Base-by-base conservation (phyloP, 2,797 vertebrate genomes). In the Carapus acus region DNA sequence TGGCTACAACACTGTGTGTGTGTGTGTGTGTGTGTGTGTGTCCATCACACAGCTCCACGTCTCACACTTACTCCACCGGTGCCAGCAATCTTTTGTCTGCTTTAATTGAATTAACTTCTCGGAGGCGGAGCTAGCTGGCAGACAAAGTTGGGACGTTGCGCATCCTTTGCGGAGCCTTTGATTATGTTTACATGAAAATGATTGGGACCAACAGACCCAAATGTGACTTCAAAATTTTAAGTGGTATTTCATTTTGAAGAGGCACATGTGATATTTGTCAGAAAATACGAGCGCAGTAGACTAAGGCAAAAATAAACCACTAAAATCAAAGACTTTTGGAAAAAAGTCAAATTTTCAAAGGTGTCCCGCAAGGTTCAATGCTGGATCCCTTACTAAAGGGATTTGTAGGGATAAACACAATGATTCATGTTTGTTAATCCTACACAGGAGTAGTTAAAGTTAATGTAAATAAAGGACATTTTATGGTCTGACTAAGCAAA, bases 101-200 rank as follows among this genome's bases (percentile, higher is more conserved):
- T 69, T 70, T 82, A 82, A 82, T 76, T 79, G 68, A 78, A 84
- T 84, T 78, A 82, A 83, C 72, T 80, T 69, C 61, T 64, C 45
- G 57, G 66, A 66, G 71, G 55, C 45, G 2, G 67, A 74, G 62
- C 71, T 54, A 73, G 71, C 56, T 70, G 66, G 56, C 61, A 71
- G 19, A 69, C 60, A 74, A 66, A 54, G 43, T 59, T 34, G 54
- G 67, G 58, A 72, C 67, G 37, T 49, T 43, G 38, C 63, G 13
- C 49, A 34, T 62, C 67, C 52, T n/a, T 58, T 58, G 16, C 56
- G 65, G 42, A 46, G 57, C 57, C 31, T 70, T 75, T 66, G 64
- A 57, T 23, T 6, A 57, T 69, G 77, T 77, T 76, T 65, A 77
- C 73, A 65, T 14, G 71, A 73, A 55, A 60, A 45, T 62, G 23